A percentile compares a stretch with the other conserved stretches of the same genome.
Conservation (phyloP, 1,140 invertebrate genomes). For the Ceratosolen solmsi region DNA sequence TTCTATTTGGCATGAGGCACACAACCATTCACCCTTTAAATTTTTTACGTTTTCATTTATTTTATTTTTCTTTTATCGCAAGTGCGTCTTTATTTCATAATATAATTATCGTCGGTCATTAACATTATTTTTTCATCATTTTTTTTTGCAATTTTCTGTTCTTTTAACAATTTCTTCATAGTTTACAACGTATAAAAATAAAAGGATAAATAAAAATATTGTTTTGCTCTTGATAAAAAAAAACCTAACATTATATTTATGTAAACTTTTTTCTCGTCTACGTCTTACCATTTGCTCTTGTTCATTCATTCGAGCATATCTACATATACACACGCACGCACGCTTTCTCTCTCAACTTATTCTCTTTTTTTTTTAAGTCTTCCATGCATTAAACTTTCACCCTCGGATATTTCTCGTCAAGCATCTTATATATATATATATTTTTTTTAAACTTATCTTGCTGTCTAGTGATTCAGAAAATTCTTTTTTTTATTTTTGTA, state of each 20-base stretch:
- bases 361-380: slow-evolving; percentile 10
- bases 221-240: slow-evolving; percentile 63
- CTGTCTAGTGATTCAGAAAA: slow-evolving; percentile 30
- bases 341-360: slow-evolving; percentile 29
- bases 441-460: slow-evolving; percentile 26
- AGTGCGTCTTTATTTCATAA: slow-evolving; percentile 26
- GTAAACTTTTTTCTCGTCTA: slow-evolving; percentile 32
- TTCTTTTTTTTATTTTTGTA: slow-evolving; percentile 28
- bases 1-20: slow-evolving; percentile 50
- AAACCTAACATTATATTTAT: slow-evolving; percentile 57
- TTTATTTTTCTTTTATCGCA: slow-evolving; percentile 19
- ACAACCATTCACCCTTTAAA: slow-evolving; percentile 34
- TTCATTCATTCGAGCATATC: neutral
- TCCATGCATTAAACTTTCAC: slow-evolving; percentile 15
- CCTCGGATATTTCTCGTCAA: slow-evolving; percentile 27
- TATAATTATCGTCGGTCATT: slow-evolving; percentile 42
- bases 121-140: slow-evolving; percentile 39
- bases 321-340: neutral
- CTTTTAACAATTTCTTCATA: slow-evolving; percentile 49
- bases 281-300: slow-evolving; percentile 4
- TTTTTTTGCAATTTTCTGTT: slow-evolving; percentile 51
- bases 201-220: slow-evolving; percentile 68
- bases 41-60: neutral
- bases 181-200: slow-evolving; percentile 64
- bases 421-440: neutral